Base-by-base conservation (phyloP, 2,888 invertebrate species). In the Lasius fuliginosus region DNA sequence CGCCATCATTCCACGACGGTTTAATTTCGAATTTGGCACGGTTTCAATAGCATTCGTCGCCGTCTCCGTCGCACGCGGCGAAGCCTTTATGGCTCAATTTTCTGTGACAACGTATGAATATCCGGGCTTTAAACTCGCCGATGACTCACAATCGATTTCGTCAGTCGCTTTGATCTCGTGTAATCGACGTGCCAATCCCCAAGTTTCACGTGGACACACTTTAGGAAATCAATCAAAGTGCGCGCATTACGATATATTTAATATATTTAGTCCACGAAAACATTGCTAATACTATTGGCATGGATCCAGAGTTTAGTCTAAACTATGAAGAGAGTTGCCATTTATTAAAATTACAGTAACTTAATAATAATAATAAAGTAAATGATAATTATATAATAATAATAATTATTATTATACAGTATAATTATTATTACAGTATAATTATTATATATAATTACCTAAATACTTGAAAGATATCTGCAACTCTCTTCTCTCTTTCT, bases 1-100 rank as follows among this genome's bases (percentile, higher is more conserved):
- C 65, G 11, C 18, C 58, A 40, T 81, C 76, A 49, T 46, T 65
- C 46, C 58, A 71, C 42, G 58, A 79, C 67, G 46, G 62, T 86
- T 86, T 86, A 83, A 85, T 86, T 86, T 86, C 75, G 60, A 62
- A 83, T 85, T 84, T 86, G 86, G 86, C 86, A 86, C 83, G 60
- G 77, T 83, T 86, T 86, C 86, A 86, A 85, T 86, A 74, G 75
- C 84, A 65, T 56, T 65, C 30, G 30, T 68, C 11, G 5, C 58
- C 75, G 4, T 1, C 23, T 23, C 23, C 30, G 27, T 18, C 60
- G 71, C 76, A 65, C 58, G 62, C 40, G 65, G 74, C 33, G 36
- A 58, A 65, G 71, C 65, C 71, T 83, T 83, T 82, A 71, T 67
- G 79, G 36, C 74, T 86, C 83, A 75, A 74, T 85, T 83, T 83